A percentile compares a stretch with the other conserved stretches of the same genome.
phyloP scores from a whole-genome alignment of 2,113 vertebrate genomes.

The Tor tambroides region DNA sequence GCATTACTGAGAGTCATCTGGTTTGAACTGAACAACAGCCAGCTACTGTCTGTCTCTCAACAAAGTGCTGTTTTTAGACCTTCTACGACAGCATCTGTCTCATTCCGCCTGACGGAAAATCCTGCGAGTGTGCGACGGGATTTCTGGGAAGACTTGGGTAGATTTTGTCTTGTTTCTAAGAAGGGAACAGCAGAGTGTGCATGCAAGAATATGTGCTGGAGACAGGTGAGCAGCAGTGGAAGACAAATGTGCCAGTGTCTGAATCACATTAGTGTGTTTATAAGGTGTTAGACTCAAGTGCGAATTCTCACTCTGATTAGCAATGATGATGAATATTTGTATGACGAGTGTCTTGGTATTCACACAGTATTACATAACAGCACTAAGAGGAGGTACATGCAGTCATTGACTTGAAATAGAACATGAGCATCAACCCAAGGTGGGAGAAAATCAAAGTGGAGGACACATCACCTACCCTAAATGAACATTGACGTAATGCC shows the following conservation, averaged over 20 bases:
- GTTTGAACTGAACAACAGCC: constrained; percentile 42
- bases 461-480: not conserved
- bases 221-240: constrained; percentile 26
- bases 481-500: not conserved
- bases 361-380: constrained; percentile 16
- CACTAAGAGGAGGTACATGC: not conserved
- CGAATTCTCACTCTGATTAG: not conserved
- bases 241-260: constrained; percentile 47
- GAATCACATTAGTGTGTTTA: constrained; percentile 41
- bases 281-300: constrained; percentile 9
- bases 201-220: constrained; percentile 26
- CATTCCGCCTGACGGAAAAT: constrained; percentile 40
- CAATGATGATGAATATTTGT: not conserved
- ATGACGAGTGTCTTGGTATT: not conserved
- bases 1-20: not conserved
- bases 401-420: not conserved
- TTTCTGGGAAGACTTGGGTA: constrained; percentile 52
- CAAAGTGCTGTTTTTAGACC: constrained; percentile 22
- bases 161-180: constrained; percentile 45
- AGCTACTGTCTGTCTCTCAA: constrained; percentile 36
- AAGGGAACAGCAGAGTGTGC: constrained; percentile 41
- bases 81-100: constrained; percentile 12
- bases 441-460: not conserved
- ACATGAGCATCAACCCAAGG: not conserved
- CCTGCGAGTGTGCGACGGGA: constrained; percentile 44